Evolutionary conservation across 37 sponge, comb jelly and placozoan species (phyloP).

Genomic region (Ephydatia muelleri): DNA sequence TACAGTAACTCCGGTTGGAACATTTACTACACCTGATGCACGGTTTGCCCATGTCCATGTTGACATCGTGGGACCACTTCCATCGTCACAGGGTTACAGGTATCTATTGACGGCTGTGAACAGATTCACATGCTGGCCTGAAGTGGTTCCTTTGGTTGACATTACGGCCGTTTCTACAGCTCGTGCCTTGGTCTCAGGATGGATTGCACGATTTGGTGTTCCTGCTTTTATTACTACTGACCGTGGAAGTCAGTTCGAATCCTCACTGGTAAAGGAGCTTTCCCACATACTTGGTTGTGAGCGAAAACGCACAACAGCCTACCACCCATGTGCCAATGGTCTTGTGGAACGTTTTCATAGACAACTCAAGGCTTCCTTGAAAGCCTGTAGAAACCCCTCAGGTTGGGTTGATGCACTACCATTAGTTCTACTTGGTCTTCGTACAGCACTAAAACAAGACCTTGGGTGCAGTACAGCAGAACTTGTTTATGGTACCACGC

Average conservation of each 20-base stretch:
- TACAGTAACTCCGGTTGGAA: slow-evolving; percentile 27
- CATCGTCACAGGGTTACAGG: slow-evolving; percentile 1
- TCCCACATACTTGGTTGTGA: slow-evolving; percentile 19
- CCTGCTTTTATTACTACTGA: slow-evolving; percentile 59
- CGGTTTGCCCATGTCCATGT: slow-evolving; percentile 13
- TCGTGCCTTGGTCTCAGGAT: neutral
- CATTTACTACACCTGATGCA: slow-evolving; percentile 25
- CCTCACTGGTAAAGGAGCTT: slow-evolving; percentile 20
- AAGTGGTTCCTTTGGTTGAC: slow-evolving; percentile 15
- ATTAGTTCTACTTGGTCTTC: slow-evolving; percentile 49
- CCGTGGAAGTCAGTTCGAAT: slow-evolving; percentile 56
- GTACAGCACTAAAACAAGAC: slow-evolving; percentile 39
- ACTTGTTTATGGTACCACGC: slow-evolving; percentile 54
- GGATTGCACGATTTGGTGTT: slow-evolving; percentile 13
- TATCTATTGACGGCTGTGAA: neutral
- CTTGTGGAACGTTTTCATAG: slow-evolving; percentile 52
- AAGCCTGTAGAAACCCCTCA: slow-evolving; percentile 3
- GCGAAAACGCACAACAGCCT: slow-evolving; percentile 44
- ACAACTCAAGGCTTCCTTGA: slow-evolving; percentile 47
- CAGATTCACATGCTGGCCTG: slow-evolving; percentile 23
- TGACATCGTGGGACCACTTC: slow-evolving; percentile 18
- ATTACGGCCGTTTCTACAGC: slow-evolving; percentile 15
- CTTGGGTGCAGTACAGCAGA: slow-evolving; percentile 47
- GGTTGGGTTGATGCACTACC: slow-evolving; percentile 52
- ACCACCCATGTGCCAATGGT: slow-evolving; percentile 53